Base-by-base conservation (phyloP, 2,888 invertebrate species). In the Drosophila subquinaria region DNA sequence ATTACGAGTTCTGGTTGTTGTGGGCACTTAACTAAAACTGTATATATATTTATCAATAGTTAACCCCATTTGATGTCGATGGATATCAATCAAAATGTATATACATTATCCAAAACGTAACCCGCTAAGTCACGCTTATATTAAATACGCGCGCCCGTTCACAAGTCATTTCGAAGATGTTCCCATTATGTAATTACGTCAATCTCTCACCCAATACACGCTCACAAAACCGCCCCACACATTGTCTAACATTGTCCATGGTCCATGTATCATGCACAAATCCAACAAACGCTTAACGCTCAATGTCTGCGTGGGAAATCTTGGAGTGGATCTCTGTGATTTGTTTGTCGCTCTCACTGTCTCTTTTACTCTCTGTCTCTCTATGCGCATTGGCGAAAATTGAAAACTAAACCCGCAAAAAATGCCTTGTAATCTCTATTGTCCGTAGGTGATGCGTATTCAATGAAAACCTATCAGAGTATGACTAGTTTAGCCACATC, bases 401-500 rank as follows among this genome's bases (percentile, higher is more conserved):
- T 47, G 38, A 57, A 48, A 73, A 68, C 64, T 55, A 64, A 76
- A 57, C 10, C 17, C 45, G 61, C 38, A 56, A 69, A 60, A 73
- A 68, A 40, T 73, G 69, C 70, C 55, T 66, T 60, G 43, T 53
- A 74, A 70, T 53, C 64, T 77, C 43, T 76, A 82, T 82, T 86
- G 80, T 76, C 75, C 81, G 59, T 91, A 92, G 92, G 92, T 90
- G 92, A 92, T 85, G 92, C 92, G 85, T 91, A 92, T 90, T 93
- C 93, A 83, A 91, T 93, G 92, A 92, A 92, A 92, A 93, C 93
- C 56, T 93, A 91, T 91, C 92, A 92, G 90, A 93, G 93, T 91
- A 90, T 91, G 81, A 93, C 93, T 91, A 93, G 93, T 89, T 92
- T 93, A 92, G 93, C 93, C 77, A 93, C 93, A 73, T 93, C 93